A percentile compares a stretch with the other conserved stretches of the same genome.
phyloP scores from a whole-genome alignment of 2,888 invertebrate species.

The Craniophora ligustri region DNA sequence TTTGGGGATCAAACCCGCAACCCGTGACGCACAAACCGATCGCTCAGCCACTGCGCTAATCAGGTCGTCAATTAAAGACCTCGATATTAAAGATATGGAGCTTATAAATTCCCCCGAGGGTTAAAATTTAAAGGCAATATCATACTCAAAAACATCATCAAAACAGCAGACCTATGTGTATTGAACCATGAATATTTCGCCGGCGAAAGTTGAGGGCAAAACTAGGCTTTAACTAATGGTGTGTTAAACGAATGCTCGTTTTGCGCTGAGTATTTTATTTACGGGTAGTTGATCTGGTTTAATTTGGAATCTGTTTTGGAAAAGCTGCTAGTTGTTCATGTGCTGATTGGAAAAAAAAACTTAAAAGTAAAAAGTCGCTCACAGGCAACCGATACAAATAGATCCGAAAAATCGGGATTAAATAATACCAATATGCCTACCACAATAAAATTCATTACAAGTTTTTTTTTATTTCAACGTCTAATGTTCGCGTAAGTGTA shows the following conservation, averaged over 20 bases:
- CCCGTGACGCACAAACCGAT: no score
- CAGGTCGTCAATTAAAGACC: no score
- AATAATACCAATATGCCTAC: no score
- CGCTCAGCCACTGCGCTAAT: no score
- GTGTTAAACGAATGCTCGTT: slow-evolving; percentile 40
- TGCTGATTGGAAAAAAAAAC: neutral
- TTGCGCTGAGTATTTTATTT: slow-evolving; percentile 42
- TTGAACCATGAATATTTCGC: slow-evolving; percentile 32
- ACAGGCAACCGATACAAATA: neutral
- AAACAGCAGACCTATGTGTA: slow-evolving; percentile 29
- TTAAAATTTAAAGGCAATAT: neutral
- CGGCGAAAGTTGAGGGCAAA: slow-evolving; percentile 32
- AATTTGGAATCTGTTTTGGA: slow-evolving; percentile 39
- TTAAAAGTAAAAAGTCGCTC: no score
- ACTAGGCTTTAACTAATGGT: slow-evolving; percentile 53
- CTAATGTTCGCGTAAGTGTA: no score
- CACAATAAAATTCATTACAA: no score
- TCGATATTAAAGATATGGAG: no score
- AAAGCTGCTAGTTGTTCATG: slow-evolving; percentile 1
- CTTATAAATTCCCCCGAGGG: no score
- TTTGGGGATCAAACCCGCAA: no score
- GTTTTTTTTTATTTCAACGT: no score
- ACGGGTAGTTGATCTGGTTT: slow-evolving; percentile 40
- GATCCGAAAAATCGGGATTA: no score
- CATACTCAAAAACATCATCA: slow-evolving; percentile 3